Conservation (phyloP, 2,888 invertebrate species). For the Calameuta idolon region DNA sequence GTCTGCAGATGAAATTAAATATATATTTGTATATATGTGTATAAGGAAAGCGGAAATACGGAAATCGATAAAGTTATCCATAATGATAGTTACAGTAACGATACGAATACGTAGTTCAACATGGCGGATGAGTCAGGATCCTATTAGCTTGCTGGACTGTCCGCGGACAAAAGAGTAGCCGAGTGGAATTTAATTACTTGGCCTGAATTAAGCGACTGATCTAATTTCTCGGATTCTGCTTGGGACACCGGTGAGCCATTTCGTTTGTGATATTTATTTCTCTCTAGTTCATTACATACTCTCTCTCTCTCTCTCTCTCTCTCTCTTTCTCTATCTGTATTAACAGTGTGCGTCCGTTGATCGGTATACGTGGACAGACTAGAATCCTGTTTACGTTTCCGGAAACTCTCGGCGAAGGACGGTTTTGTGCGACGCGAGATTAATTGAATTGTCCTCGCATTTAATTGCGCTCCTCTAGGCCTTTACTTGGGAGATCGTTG, state of each 20-base stretch:
- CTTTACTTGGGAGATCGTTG: not conserved
- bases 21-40: not conserved
- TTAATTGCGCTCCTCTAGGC: not conserved
- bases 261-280: slow-evolving; percentile 23
- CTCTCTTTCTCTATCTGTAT: slow-evolving; percentile 9
- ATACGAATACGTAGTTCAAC: not conserved
- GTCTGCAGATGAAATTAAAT: not conserved
- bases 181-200: not conserved
- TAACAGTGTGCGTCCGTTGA: slow-evolving; percentile 26
- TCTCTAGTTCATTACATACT: slow-evolving; percentile 13
- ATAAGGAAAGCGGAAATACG: not conserved
- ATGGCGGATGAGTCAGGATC: not conserved
- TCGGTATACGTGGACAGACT: slow-evolving; percentile 20
- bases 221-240: slow-evolving; percentile 19
- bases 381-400: slow-evolving; percentile 24
- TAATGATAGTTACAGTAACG: not conserved
- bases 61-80: not conserved
- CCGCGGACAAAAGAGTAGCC: not conserved
- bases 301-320: not conserved
- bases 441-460: slow-evolving; percentile 30
- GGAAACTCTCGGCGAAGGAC: slow-evolving; percentile 29
- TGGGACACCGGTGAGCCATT: not conserved
- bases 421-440: slow-evolving; percentile 26
- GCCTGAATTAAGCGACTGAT: slow-evolving; percentile 42
- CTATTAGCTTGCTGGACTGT: not conserved